phyloP scores from a whole-genome alignment of 1,140 invertebrate genomes.

The Melitaea cinxia region DNA sequence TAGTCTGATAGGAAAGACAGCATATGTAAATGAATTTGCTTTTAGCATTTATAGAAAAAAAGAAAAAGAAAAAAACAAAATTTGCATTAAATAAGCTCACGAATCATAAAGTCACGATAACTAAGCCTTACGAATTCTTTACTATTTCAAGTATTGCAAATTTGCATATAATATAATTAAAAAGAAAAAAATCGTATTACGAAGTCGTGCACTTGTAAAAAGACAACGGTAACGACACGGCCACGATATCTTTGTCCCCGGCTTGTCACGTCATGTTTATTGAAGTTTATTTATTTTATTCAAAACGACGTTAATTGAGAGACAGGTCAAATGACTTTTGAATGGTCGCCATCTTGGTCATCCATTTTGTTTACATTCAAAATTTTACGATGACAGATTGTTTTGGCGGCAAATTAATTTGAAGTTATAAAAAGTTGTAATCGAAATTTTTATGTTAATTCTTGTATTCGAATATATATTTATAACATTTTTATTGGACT shows the following conservation, averaged over 20 bases:
- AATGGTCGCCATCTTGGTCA: constrained; percentile 41
- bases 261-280: constrained; percentile 34
- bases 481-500: neutral
- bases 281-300: constrained; percentile 45
- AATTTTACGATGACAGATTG: constrained; percentile 47
- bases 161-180: constrained; percentile 22
- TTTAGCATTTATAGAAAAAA: too few relatives aligned
- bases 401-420: constrained; percentile 34
- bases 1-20: too few relatives aligned
- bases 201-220: constrained; percentile 25
- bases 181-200: neutral
- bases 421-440: constrained; percentile 12
- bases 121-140: neutral
- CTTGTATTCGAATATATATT: neutral
- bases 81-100: neutral
- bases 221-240: constrained; percentile 27
- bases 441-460: constrained; percentile 9
- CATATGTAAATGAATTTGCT: too few relatives aligned
- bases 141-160: neutral
- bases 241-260: constrained; percentile 15
- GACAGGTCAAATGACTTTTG: constrained; percentile 44
- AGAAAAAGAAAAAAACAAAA: too few relatives aligned
- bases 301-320: constrained; percentile 46
- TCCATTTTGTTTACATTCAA: constrained; percentile 45
- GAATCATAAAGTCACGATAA: neutral